Evolutionary conservation across 2,888 invertebrate species (phyloP).

Genomic region (Calameuta pallipes): DNA sequence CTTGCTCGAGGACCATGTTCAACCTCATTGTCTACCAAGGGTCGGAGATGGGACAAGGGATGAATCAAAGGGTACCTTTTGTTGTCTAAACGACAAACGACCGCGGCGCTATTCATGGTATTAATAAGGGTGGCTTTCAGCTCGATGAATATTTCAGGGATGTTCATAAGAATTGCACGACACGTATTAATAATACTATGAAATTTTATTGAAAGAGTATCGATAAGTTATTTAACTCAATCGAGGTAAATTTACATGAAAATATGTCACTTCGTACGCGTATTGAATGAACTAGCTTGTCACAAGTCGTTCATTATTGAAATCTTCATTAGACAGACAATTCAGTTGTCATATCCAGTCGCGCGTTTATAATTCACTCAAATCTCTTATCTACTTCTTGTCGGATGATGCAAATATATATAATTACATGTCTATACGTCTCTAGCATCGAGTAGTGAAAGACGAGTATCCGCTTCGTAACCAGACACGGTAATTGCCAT

Average conservation of each 20-base stretch:
- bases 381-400: neutral
- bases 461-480: neutral
- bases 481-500: neutral
- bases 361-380: neutral
- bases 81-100: neutral
- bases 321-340: neutral
- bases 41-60: neutral
- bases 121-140: neutral
- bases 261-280: neutral
- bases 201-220: neutral
- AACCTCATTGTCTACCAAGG: neutral
- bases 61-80: neutral
- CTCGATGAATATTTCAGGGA: neutral
- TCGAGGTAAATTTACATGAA: neutral
- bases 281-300: neutral
- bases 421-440: neutral
- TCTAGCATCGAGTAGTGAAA: neutral
- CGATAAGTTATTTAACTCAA: neutral
- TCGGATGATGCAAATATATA: neutral
- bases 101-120: neutral
- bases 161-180: neutral
- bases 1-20: neutral
- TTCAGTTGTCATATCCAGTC: neutral
- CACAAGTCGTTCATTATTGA: neutral
- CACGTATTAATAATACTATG: neutral